These are phyloP conservation scores for Ditylenchus weischeri DNA, from an alignment of 2,888 invertebrate species.

Conservation along the genomic window DNA sequence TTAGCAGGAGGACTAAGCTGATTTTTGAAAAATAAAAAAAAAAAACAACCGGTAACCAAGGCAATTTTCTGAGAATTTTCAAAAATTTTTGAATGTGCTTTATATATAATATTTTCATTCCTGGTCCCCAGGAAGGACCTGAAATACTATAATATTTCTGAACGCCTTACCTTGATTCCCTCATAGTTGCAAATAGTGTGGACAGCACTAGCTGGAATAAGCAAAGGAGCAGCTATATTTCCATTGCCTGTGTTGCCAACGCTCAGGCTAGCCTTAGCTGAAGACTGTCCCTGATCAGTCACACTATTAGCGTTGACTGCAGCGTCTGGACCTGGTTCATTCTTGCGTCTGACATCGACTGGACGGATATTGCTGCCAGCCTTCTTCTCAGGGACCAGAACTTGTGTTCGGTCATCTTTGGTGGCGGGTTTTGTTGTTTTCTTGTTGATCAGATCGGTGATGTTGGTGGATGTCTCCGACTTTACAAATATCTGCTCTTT, in stretches of 20 bases:
- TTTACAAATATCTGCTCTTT: slow-evolving; percentile 15
- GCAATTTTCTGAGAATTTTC: too few species aligned
- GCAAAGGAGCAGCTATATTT: slow-evolving; percentile 37
- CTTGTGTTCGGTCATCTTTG: neutral
- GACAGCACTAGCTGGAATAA: slow-evolving; percentile 48
- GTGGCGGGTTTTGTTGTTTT: neutral
- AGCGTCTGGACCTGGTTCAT: slow-evolving; percentile 6
- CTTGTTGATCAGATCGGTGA: slow-evolving; percentile 1
- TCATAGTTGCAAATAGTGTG: slow-evolving; percentile 59
- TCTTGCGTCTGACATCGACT: neutral
- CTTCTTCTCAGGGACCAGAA: neutral
- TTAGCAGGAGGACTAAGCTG: too few species aligned
- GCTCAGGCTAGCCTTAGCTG: slow-evolving; percentile 22
- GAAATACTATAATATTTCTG: slow-evolving; percentile 31
- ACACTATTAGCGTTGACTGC: slow-evolving; percentile 11
- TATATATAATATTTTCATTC: too few species aligned
- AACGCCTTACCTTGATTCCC: slow-evolving; percentile 51
- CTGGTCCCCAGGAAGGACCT: neutral
- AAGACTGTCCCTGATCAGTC: neutral
- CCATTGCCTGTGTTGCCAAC: slow-evolving; percentile 26
- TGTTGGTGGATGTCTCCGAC: neutral
- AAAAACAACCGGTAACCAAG: too few species aligned
- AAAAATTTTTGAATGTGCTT: too few species aligned
- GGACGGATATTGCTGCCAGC: slow-evolving; percentile 5
- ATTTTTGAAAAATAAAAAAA: too few species aligned